Conservation (phyloP, 2,113 vertebrate genomes). For the Serilophus lunatus region DNA sequence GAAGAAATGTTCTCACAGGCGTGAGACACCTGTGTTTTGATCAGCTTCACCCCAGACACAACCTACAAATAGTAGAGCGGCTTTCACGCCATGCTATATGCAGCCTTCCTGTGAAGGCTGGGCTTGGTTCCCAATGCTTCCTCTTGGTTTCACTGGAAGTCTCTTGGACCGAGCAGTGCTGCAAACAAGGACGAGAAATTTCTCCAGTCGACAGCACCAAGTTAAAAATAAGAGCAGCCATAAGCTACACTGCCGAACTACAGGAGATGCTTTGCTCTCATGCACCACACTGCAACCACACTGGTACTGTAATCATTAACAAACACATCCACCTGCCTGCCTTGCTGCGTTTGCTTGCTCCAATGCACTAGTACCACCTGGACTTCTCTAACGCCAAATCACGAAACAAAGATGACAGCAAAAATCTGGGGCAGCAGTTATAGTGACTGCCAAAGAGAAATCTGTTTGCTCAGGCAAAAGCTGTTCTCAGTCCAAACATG, state of each 20-base stretch:
- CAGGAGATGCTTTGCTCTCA: neutral
- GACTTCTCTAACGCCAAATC: slow-evolving; percentile 21
- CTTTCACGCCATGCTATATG: neutral
- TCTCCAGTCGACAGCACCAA: neutral
- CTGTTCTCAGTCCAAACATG: slow-evolving; percentile 52
- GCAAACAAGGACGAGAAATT: neutral
- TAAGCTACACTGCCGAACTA: neutral
- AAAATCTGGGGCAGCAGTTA: slow-evolving; percentile 54
- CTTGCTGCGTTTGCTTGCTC: neutral
- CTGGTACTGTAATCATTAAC: neutral
- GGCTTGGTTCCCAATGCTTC: neutral
- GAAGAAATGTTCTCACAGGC: neutral
- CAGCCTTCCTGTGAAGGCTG: neutral
- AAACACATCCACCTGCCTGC: neutral
- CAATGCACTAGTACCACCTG: neutral
- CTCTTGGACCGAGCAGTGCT: neutral
- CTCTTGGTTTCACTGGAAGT: neutral
- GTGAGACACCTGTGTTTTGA: neutral
- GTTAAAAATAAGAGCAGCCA: neutral
- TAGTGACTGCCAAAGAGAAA: slow-evolving; percentile 42
- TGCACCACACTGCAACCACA: neutral
- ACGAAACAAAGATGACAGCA: slow-evolving; percentile 2
- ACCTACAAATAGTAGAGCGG: neutral
- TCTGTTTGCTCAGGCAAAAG: slow-evolving; percentile 57
- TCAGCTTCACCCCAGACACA: neutral